A percentile compares a stretch with the other conserved stretches of the same genome.
These are phyloP conservation scores for Nothobranchius furzeri DNA, from an alignment of 2,113 vertebrate species.

Conservation along the genomic window DNA sequence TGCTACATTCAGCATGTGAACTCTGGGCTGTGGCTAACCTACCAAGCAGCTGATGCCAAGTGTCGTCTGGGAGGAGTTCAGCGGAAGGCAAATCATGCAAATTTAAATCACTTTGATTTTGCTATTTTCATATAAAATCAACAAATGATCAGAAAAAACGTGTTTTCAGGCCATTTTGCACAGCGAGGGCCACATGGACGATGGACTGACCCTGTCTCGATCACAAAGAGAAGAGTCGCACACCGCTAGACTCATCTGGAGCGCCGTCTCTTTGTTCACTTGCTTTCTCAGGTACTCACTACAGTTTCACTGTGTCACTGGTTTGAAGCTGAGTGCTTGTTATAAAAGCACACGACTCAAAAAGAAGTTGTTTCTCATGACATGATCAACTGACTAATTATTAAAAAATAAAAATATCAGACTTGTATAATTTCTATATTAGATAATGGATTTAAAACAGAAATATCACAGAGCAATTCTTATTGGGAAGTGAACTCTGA, in stretches of 20 bases:
- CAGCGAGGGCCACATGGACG: conserved; percentile 96
- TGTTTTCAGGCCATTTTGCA: conserved; percentile 89
- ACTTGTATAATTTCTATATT: too few species aligned
- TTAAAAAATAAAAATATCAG: too few species aligned
- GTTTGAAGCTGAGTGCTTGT: not conserved
- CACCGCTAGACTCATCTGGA: conserved; percentile 89
- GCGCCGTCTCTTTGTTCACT: conserved; percentile 88
- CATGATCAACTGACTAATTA: too few species aligned
- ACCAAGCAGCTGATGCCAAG: conserved; percentile 88
- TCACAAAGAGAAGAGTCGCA: conserved; percentile 92
- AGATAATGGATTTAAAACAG: too few species aligned
- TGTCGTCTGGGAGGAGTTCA: conserved; percentile 84
- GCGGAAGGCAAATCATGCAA: conserved; percentile 80
- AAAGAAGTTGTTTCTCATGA: too few species aligned
- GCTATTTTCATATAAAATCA: not conserved
- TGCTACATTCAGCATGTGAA: conserved; percentile 92
- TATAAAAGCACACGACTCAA: too few species aligned
- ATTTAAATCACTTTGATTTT: not conserved
- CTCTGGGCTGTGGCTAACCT: conserved; percentile 91
- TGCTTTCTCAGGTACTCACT: conserved; percentile 86
- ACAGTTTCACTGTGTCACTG: not conserved
- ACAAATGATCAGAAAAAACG: not conserved
- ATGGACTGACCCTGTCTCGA: conserved; percentile 91
- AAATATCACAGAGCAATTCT: too few species aligned
- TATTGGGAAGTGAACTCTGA: too few species aligned